These are phyloP conservation scores for Terrapene triunguis DNA, from an alignment of 2,113 vertebrate species.

Conservation along the genomic window DNA sequence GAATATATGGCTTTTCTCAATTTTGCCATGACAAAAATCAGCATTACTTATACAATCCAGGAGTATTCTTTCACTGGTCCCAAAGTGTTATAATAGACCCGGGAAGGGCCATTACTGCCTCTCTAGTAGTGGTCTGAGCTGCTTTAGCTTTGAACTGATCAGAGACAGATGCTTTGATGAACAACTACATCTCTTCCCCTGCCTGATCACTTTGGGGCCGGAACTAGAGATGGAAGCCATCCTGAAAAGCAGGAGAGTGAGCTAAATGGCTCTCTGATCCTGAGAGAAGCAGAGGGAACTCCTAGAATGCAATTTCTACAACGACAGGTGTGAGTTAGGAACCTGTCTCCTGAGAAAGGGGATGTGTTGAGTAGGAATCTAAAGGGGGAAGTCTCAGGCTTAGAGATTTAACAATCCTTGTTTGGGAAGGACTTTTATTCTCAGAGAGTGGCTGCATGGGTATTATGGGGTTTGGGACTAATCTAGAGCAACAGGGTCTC, in stretches of 20 bases:
- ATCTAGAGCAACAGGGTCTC: constrained; percentile 4
- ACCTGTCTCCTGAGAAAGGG: background rate
- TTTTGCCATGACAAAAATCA: background rate
- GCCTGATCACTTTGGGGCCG: background rate
- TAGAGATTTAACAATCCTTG: background rate
- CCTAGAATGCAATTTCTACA: background rate
- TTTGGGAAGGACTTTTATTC: background rate
- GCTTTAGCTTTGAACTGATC: too few relatives aligned
- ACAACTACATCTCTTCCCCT: background rate
- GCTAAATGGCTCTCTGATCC: background rate
- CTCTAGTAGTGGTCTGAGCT: too few relatives aligned
- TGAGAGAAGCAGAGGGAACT: background rate
- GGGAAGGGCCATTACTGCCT: too few relatives aligned
- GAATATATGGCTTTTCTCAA: background rate
- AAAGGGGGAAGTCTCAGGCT: constrained; percentile 16
- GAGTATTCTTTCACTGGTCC: background rate
- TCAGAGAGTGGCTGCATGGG: background rate
- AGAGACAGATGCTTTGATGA: background rate
- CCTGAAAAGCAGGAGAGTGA: background rate
- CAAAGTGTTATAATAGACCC: background rate
- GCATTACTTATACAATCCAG: background rate
- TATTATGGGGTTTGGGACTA: background rate
- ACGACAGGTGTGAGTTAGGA: background rate
- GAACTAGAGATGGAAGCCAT: background rate
- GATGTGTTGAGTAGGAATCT: background rate